phyloP scores from a whole-genome alignment of 2,797 vertebrate genomes.

The Halcyon leucocephala region DNA sequence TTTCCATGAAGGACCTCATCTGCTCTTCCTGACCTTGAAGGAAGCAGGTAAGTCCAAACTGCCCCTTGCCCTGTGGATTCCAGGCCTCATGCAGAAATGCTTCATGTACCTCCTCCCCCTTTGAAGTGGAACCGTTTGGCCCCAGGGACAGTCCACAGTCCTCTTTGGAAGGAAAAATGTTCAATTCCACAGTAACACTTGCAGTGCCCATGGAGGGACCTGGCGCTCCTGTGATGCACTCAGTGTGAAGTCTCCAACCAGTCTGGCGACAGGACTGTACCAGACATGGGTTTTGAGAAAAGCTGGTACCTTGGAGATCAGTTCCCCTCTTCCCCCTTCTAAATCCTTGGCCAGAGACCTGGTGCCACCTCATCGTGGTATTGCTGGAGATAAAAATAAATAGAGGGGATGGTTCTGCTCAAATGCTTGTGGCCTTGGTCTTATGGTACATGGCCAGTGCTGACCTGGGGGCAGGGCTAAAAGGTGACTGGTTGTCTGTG shows the following conservation, averaged over 20 bases:
- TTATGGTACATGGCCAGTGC: fast-evolving
- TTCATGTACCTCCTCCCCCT: neutral
- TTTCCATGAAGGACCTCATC: neutral
- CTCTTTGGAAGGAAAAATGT: neutral
- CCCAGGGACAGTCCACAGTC: neutral
- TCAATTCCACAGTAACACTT: neutral
- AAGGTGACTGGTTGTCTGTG: neutral
- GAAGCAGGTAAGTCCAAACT: neutral
- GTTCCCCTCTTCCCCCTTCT: neutral
- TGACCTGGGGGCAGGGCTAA: neutral
- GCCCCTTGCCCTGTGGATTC: neutral
- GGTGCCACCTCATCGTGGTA: neutral
- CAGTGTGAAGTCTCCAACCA: neutral
- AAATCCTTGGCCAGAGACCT: neutral
- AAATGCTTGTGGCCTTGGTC: neutral
- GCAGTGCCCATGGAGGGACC: fast-evolving
- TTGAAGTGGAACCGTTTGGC: neutral
- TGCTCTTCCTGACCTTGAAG: neutral
- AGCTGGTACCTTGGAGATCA: neutral
- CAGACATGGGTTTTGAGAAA: neutral
- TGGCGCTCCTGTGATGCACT: neutral
- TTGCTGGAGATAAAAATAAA: neutral
- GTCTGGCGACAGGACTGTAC: neutral
- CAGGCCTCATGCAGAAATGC: neutral
- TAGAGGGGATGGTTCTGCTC: neutral